Base-by-base conservation (phyloP, 2,888 invertebrate species). In the Sepiola atlantica region DNA sequence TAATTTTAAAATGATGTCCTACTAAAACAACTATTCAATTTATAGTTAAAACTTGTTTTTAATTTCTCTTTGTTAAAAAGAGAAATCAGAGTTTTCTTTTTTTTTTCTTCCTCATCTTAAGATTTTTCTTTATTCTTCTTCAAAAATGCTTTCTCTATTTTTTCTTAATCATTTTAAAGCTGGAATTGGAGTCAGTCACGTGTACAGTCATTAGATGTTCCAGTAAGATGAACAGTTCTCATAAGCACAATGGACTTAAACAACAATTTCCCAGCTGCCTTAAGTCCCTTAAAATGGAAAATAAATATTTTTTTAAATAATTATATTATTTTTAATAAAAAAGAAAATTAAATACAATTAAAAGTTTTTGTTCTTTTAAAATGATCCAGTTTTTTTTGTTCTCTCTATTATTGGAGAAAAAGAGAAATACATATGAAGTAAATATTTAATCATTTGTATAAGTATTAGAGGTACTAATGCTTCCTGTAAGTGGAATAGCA, bases 121-220 rank as follows among this genome's bases (percentile, higher is more conserved):
- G 0, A 77, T n/a, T 77, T 77, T 77, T n/a, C 32, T 45, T 45
- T 45, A 45, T n/a, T 77, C 77, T 77, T 77, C n/a, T 77, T 77
- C 45, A 77, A 77, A 77, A 77, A 77, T 32, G 12, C 77, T 77
- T 77, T 77, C 77, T 77, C 77, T 77, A 77, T 77, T 77, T 77
- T 45, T 77, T 32, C n/a, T 77, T 16, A 77, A 77, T 77, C 77
- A n/a, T n/a, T 77, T 61, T 61, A n/a, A 77, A 77, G 77, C 77
- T 77, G 77, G 77, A 77, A 77, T 77, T 77, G 77, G 77, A 77
- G 77, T 77, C 77, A 77, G 77, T 77, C 77, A 77, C 21, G 77
- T 77, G 77, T 77, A 77, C 77, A 77, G 77, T 77, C 77, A 77
- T 77, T 77, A 77, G 77, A 77, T 77, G 77, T 77, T 77, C 77